phyloP scores from a whole-genome alignment of 2,797 vertebrate genomes.

The Oreonectes daqikongensis region DNA sequence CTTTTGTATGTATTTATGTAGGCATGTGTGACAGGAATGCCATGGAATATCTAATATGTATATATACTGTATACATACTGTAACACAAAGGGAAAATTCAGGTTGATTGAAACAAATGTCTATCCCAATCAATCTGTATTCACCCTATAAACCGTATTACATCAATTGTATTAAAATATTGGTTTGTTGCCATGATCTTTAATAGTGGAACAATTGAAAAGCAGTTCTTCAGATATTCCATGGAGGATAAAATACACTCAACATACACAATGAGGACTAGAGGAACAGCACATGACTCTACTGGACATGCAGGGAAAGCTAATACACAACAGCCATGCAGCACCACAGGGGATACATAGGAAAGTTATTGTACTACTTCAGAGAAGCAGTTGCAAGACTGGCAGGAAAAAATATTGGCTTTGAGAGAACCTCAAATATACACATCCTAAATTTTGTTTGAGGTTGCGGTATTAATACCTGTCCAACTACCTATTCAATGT shows the following conservation, averaged over 20 bases:
- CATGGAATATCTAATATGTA: conserved; percentile 51
- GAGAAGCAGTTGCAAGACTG: neutral
- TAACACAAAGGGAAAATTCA: neutral
- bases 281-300: conserved; percentile 51
- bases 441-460: neutral
- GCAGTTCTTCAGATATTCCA: conserved; percentile 63
- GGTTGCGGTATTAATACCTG: neutral
- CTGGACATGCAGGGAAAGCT: conserved; percentile 61
- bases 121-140: no score
- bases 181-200: neutral
- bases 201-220: conserved; percentile 42
- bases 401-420: neutral
- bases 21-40: neutral
- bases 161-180: neutral
- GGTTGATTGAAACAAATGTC: no score
- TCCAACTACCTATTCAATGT: no score
- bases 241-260: conserved; percentile 61
- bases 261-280: conserved; percentile 58
- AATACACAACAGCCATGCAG: conserved; percentile 72
- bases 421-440: neutral
- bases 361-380: conserved; percentile 2
- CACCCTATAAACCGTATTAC: neutral
- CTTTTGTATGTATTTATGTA: conserved; percentile 2
- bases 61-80: neutral
- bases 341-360: conserved; percentile 55